Evolutionary conservation across 2,888 invertebrate genomes (phyloP), one percentile per base, ranked within the genome.

Genomic region (Heterodera filipjevi): DNA sequence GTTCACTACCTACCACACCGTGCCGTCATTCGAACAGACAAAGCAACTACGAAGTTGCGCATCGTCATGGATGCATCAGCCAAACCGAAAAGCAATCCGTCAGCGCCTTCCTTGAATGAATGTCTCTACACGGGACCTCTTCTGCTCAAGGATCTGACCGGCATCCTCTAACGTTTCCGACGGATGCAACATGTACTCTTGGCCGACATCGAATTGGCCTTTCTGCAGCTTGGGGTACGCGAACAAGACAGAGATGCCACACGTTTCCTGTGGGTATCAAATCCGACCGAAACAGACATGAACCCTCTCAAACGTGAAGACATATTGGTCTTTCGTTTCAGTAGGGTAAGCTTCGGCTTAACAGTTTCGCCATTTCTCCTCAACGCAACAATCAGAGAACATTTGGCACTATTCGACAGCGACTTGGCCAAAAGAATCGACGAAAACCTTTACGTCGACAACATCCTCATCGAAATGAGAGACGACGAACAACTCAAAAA

Each of bases 201-300:
- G 3, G 70, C 81, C n/a, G 83, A 83, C 70, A 66, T 83, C 8
- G 82, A 83, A 72, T 82, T 82, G 49, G 83, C 83, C 1, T 83
- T 83, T 59, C 79, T 79, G 16, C 77, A 78, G 22, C 39, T 83
- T 0, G 78, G n/a, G n/a, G n/a, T n/a, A n/a, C n/a, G n/a, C n/a
- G n/a, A n/a, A n/a, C n/a, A n/a, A n/a, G n/a, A n/a, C 39, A 66
- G 82, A 16, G 81, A 83, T 22, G 39, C 59, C 6, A 70, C 77
- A 3, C 44, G 81, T 16, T 81, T 81, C 49, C 33, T 78, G 14
- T 75, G 75, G 75, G 19, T 71, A 3, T 6, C n/a, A 6, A n/a
- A 71, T 5, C 71, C 71, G 1, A 71, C n/a, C 8, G 71, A 71
- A 16, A n/a, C 46, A 1, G 2, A n/a, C n/a, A 5, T 71, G 8